These are phyloP conservation scores for Apostichopus parvimensis DNA, from an alignment of 35 echinoderm and acorn worm genomes.

Conservation along the genomic window DNA sequence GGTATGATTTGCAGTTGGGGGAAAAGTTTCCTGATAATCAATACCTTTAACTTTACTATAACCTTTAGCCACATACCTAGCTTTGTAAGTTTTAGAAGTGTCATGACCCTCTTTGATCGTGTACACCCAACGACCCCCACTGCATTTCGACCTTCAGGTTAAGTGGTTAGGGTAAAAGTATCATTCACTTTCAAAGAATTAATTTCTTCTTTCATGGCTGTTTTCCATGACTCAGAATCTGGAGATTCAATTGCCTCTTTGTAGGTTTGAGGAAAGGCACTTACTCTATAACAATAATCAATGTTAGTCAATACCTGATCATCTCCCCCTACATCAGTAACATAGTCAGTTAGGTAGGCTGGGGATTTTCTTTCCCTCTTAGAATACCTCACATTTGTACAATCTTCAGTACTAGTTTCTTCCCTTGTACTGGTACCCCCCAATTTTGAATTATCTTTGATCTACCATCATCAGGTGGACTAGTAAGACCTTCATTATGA, in stretches of 20 bases:
- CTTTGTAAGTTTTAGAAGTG: slow-evolving; percentile 17
- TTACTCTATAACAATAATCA: slow-evolving; percentile 48
- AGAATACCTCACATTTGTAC: slow-evolving; percentile 47
- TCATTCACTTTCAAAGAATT: slow-evolving; percentile 38
- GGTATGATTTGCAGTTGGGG: slow-evolving; percentile 36
- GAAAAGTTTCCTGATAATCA: slow-evolving; percentile 56
- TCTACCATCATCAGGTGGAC: not conserved
- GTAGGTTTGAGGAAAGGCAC: slow-evolving; percentile 42
- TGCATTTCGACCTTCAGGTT: not conserved
- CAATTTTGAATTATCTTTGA: not conserved
- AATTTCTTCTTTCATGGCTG: slow-evolving; percentile 19
- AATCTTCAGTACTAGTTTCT: not conserved
- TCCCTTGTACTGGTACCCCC: not conserved
- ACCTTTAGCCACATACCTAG: slow-evolving; percentile 51
- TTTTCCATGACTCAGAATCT: slow-evolving; percentile 37
- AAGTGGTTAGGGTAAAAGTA: slow-evolving; percentile 28
- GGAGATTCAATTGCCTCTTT: slow-evolving; percentile 43
- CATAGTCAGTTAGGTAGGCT: slow-evolving; percentile 18
- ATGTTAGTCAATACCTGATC: slow-evolving; percentile 19
- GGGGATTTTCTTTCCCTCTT: slow-evolving; percentile 40
- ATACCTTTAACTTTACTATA: slow-evolving; percentile 44
- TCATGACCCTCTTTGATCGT: slow-evolving; percentile 20
- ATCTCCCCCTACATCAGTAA: slow-evolving; percentile 16
- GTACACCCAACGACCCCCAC: slow-evolving; percentile 55
- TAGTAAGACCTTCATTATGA: not conserved